Percentiles rank a stretch among this genome's conserved stretches.
phyloP scores from a whole-genome alignment of 2,888 invertebrate species.

The Lepidonotus clava region DNA sequence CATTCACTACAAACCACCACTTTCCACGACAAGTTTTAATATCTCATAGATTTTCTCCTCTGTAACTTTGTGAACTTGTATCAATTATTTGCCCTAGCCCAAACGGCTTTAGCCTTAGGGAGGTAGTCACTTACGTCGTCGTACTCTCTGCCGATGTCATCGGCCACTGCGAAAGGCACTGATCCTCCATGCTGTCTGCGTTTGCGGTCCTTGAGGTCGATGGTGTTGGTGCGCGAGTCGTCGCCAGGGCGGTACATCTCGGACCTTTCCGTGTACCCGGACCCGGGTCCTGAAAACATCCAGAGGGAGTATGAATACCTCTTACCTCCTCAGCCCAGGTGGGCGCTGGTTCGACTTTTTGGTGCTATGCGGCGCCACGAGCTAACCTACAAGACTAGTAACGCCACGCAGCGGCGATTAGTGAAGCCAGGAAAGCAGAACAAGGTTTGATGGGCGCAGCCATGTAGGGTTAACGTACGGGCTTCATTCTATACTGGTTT shows the following conservation, averaged over 20 bases:
- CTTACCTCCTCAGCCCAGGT: too few relatives aligned
- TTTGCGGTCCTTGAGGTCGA: slow-evolving; percentile 63
- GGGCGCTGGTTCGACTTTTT: too few relatives aligned
- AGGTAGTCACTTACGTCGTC: slow-evolving; percentile 56
- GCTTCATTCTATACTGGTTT: background rate
- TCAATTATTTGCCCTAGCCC: too few relatives aligned
- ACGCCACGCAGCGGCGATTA: too few relatives aligned
- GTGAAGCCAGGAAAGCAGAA: background rate
- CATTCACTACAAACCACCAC: too few relatives aligned
- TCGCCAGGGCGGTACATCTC: slow-evolving; percentile 54
- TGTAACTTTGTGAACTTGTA: too few relatives aligned
- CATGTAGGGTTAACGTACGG: background rate
- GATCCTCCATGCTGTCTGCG: slow-evolving; percentile 56
- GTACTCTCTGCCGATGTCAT: slow-evolving; percentile 58
- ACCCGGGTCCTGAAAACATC: slow-evolving; percentile 7
- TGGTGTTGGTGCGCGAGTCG: slow-evolving; percentile 61
- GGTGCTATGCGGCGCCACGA: too few relatives aligned
- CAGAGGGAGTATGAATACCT: too few relatives aligned
- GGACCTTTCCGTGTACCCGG: slow-evolving; percentile 50
- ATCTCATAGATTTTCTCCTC: too few relatives aligned
- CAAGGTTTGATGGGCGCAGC: background rate
- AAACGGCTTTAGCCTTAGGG: too few relatives aligned
- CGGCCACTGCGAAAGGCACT: slow-evolving; percentile 63
- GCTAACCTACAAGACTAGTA: too few relatives aligned
- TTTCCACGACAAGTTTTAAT: background rate